Evolutionary conservation across 1,140 invertebrate genomes (phyloP), one percentile per base, ranked within the genome.

Genomic region (Drosophila jambulina): DNA sequence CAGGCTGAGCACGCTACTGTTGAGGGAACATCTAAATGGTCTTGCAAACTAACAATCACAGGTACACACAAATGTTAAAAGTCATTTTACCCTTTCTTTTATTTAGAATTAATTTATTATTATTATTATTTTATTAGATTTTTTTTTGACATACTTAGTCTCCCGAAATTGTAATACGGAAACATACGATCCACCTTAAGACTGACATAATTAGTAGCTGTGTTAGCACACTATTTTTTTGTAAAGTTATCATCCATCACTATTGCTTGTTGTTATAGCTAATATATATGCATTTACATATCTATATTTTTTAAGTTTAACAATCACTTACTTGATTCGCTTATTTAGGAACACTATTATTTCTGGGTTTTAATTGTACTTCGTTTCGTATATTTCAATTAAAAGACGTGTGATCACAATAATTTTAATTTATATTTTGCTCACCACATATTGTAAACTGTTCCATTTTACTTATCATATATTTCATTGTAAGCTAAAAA

Each of bases 1-100:
- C 97, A 98, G 94, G 98, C 98, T 85, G 98, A 99, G 95, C 96
- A 96, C 94, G 96, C 97, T 94, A 99, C 99, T 94, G 97, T 99
- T 93, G 99, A 99, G 95, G 99, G 99, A 94, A 99, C 98, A 92
- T 99, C 98, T 93, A 99, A 99, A 95, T 99, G 99, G 99, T 99
- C 98, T 94, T 99, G 98, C 95, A 99, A 99, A 96, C 98, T 99
- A 95, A 98, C 98, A 93, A 98, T 99, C 93, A 99, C 98, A 98
- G 98, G 98, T 98, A 95, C 93, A 93, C 78, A 45, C 93, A 68
- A 72, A 45, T 49, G 42, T 32, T 78, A 49, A 23, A 69, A 34
- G 17, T 23, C 42, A 13, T 38, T 48, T 13, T 49, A 29, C n/a
- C n/a, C 7, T 46, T 46, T 23, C 64, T 65, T 54, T 58, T 13